Conservation (phyloP, 2,797 vertebrate species). For the Phataginus tricuspis region DNA sequence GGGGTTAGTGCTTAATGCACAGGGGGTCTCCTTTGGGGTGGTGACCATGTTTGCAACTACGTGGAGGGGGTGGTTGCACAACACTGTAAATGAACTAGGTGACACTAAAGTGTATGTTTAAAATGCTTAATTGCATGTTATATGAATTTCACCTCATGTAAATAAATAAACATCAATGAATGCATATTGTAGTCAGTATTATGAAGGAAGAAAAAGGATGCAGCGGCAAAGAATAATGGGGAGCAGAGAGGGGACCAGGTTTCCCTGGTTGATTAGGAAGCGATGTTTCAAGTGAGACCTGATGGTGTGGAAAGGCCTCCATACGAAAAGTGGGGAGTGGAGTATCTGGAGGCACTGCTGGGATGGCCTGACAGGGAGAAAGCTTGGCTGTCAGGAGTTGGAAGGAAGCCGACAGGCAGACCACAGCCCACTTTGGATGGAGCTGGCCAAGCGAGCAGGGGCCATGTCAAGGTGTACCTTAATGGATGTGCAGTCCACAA, state of each 20-base stretch:
- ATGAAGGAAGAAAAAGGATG: neutral
- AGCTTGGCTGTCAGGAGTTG: neutral
- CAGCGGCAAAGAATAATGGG: neutral
- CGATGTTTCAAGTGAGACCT: neutral
- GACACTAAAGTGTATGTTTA: neutral
- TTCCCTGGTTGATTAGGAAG: neutral
- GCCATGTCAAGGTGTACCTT: neutral
- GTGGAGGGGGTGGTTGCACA: neutral
- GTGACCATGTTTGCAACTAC: neutral
- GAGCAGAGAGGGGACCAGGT: neutral
- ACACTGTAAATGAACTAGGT: neutral
- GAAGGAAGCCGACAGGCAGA: neutral
- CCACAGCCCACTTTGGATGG: neutral
- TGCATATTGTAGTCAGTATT: neutral
- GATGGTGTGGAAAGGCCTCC: neutral
- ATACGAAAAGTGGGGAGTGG: neutral
- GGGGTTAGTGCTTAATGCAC: neutral
- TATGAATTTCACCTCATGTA: neutral
- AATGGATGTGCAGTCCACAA: neutral
- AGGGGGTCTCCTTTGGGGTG: neutral
- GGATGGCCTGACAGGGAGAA: neutral
- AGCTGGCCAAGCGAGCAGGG: fast-evolving
- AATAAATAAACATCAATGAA: neutral
- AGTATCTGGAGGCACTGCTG: no score
- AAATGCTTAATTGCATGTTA: neutral